A percentile compares a stretch with the other conserved stretches of the same genome.
These are phyloP conservation scores for Cervus canadensis DNA, from an alignment of 2,113 vertebrate genomes.

Conservation along the genomic window DNA sequence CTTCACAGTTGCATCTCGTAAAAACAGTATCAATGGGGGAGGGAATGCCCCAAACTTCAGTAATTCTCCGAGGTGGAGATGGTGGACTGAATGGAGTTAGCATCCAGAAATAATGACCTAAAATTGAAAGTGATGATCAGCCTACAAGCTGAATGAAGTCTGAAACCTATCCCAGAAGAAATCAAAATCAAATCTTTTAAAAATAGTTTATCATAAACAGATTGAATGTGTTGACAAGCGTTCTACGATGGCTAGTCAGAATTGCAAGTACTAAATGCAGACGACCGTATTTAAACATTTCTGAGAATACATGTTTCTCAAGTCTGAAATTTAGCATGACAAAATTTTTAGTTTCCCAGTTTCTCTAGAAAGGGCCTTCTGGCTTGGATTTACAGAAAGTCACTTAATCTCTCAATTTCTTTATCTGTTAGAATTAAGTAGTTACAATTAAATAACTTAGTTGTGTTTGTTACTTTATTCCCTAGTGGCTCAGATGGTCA, in stretches of 20 bases:
- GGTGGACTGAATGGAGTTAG: slow-evolving; percentile 81
- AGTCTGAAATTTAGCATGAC: background rate
- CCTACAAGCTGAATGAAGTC: background rate
- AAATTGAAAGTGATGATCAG: background rate
- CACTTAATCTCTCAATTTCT: background rate
- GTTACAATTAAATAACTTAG: background rate
- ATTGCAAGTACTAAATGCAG: background rate
- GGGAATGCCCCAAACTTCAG: slow-evolving; percentile 91
- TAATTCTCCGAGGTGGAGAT: slow-evolving; percentile 85
- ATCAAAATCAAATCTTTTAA: background rate
- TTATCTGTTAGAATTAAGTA: background rate
- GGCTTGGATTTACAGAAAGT: background rate
- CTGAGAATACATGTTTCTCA: background rate
- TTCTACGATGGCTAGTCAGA: background rate
- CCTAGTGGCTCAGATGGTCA: background rate
- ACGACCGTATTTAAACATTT: background rate
- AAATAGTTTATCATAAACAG: background rate
- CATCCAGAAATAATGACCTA: slow-evolving; percentile 95
- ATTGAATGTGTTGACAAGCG: background rate
- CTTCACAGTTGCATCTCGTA: slow-evolving; percentile 95
- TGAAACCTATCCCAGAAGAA: background rate
- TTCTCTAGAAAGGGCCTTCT: background rate
- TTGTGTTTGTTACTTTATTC: background rate
- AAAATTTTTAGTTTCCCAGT: background rate
- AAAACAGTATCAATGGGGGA: slow-evolving; percentile 95